phyloP scores from a whole-genome alignment of 2,113 vertebrate genomes.

The Rousettus leschenaultii region DNA sequence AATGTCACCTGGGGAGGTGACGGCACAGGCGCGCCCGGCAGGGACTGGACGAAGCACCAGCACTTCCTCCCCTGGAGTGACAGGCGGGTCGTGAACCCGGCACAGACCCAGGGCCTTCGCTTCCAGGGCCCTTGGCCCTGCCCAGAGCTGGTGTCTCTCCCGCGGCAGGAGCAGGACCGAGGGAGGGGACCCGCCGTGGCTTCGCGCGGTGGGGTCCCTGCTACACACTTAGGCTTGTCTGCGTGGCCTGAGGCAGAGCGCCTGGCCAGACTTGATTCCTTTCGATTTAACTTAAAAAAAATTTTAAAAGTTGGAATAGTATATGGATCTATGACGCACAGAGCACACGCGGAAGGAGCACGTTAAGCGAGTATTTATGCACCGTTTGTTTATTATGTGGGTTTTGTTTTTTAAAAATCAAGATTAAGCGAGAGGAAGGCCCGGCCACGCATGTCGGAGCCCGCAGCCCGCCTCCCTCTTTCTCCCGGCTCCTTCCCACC shows the following conservation, averaged over 20 bases:
- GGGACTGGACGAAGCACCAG: neutral
- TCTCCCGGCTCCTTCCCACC: neutral
- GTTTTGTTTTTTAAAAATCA: neutral
- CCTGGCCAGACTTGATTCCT: neutral
- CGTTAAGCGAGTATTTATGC: neutral
- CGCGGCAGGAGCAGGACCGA: neutral
- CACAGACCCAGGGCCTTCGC: neutral
- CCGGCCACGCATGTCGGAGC: neutral
- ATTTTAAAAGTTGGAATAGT: neutral
- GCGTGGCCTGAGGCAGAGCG: neutral
- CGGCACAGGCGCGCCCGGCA: fast-evolving
- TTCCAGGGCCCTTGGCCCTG: too few relatives aligned
- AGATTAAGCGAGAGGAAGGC: neutral
- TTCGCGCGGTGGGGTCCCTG: neutral
- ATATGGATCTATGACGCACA: neutral
- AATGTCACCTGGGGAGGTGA: neutral
- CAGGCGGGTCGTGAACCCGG: neutral
- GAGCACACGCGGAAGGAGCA: neutral
- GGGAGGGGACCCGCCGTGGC: neutral
- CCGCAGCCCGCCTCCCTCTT: neutral
- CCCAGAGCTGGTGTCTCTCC: neutral
- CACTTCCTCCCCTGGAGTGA: fast-evolving
- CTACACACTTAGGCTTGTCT: neutral
- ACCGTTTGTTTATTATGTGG: too few relatives aligned
- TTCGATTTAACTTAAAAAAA: neutral